phyloP scores from a whole-genome alignment of 2,797 vertebrate genomes.

The Peromyscus aztecus region DNA sequence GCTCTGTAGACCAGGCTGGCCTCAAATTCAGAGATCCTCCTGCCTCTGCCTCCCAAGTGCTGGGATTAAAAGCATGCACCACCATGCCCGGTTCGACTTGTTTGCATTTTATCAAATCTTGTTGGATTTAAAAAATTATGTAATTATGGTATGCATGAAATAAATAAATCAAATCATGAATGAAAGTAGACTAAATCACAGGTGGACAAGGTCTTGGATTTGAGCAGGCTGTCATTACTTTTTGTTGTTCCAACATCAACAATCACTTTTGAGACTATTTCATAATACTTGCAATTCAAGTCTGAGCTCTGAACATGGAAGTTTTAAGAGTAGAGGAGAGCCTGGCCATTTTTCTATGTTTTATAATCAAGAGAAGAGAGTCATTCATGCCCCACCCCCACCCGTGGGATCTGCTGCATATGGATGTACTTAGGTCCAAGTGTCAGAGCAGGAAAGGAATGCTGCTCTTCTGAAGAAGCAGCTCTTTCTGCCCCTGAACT shows the following conservation, averaged over 20 bases:
- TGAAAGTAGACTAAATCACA: neutral
- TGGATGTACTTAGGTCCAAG: neutral
- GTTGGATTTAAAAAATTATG: conserved; percentile 1
- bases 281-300: neutral
- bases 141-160: neutral
- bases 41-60: neutral
- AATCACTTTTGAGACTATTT: conserved; percentile 37
- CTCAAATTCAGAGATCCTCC: neutral
- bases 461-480: neutral
- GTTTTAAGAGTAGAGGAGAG: neutral
- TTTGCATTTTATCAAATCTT: conserved; percentile 39
- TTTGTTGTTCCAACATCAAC: neutral
- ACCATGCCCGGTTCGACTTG: neutral
- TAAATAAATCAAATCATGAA: neutral
- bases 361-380: neutral
- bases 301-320: neutral
- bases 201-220: neutral
- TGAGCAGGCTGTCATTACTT: neutral
- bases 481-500: neutral
- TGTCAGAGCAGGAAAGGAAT: neutral
- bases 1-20: neutral
- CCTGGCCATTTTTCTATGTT: neutral
- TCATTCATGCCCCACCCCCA: neutral
- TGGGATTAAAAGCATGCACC: neutral
- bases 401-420: neutral